Base-by-base conservation (phyloP, 2,113 vertebrate species). In the Chionodraco myersi region DNA sequence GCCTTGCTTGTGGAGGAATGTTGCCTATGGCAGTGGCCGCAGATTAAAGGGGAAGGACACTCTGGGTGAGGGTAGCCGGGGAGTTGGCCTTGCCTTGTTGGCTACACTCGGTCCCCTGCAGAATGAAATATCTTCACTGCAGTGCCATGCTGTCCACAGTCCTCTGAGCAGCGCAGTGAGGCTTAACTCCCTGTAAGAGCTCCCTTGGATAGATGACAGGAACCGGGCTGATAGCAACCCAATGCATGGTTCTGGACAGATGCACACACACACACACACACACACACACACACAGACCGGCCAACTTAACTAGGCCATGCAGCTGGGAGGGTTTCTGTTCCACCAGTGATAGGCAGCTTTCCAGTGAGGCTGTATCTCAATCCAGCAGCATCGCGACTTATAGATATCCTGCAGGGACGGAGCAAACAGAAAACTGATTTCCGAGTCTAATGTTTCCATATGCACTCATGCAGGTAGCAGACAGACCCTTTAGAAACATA, bases 341-440 rank as follows among this genome's bases (percentile, higher is more conserved):
- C 85, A 77, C 79, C 67, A 77, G 76, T 62, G 93, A 92, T 89
- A 88, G 89, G 91, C 89, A 82, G 82, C 48, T 47, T 77, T 92
- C 90, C 92, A 91, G 76, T 76, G 76, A 13, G 21, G 5, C 83
- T 75, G 59, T 73, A 82, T 89, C 79, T 86, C 70, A 8, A 77
- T 80, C 66, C 67, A 83, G 72, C 76, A 82, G 52, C 71, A 47
- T 72, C 62, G 10, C 56, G 58, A 48, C n/a, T 16, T 1, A 51
- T 56, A n/a, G 18, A 54, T 54, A 21, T 69, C 21, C 58, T 34
- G 45, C 26, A 36, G 52, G 10, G 49, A 57, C 4, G 6, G 13
- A 66, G 34, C 11, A 10, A 47, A 41, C 36, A 41, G n/a, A 51
- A 62, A 41, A 45, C 7, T 13, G 3, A 66, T 15, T 74, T 47